Percentiles rank a stretch among this genome's conserved stretches.
These are phyloP conservation scores for Drosophila tani DNA, from an alignment of 1,140 invertebrate genomes.

Conservation along the genomic window DNA sequence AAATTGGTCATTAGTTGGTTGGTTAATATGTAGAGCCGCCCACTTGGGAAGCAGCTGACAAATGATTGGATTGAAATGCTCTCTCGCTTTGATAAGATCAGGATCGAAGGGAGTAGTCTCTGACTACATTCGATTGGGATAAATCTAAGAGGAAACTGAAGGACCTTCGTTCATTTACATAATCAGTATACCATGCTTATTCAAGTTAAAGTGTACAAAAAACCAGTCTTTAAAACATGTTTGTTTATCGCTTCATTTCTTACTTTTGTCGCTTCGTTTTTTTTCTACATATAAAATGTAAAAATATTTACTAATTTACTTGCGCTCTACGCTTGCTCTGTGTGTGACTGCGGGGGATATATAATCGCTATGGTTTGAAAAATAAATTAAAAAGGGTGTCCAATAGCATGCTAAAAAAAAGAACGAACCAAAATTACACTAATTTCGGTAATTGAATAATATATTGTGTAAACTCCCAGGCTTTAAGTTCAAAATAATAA, in stretches of 20 bases:
- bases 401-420: background rate
- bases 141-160: constrained; percentile 42
- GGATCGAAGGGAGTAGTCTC: constrained; percentile 35
- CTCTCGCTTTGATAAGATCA: constrained; percentile 32
- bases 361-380: background rate
- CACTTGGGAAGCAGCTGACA: constrained; percentile 15
- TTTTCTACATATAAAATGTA: constrained; percentile 56
- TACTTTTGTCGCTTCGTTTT: constrained; percentile 34
- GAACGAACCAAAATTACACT: too few relatives aligned
- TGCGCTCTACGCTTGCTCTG: constrained; percentile 18
- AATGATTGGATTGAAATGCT: constrained; percentile 44
- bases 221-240: constrained; percentile 82
- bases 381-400: background rate
- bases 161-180: constrained; percentile 56
- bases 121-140: constrained; percentile 36
- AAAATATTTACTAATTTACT: constrained; percentile 41
- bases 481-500: too few relatives aligned
- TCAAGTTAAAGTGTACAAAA: constrained; percentile 82
- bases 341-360: background rate
- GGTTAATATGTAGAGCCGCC: constrained; percentile 45
- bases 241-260: constrained; percentile 42
- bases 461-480: background rate
- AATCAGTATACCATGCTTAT: constrained; percentile 75
- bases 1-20: constrained; percentile 76
- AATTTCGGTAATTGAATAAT: too few relatives aligned